These are phyloP conservation scores for Patella caerulea DNA, from an alignment of 2,888 invertebrate genomes.

Conservation along the genomic window DNA sequence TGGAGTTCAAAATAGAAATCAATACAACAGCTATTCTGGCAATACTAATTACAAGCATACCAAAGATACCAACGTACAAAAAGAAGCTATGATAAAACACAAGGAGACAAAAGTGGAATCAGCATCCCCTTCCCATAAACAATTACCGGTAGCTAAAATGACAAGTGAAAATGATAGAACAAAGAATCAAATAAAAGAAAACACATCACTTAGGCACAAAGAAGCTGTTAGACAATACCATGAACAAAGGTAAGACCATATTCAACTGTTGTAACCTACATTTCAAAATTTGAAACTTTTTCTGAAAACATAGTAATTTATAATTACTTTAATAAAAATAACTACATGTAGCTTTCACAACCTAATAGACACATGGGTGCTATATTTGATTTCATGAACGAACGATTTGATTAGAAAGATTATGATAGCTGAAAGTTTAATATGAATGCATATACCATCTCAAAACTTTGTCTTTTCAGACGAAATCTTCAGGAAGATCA, in stretches of 20 bases:
- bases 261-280: not conserved
- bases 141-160: conserved; percentile 15
- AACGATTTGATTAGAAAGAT: too few species aligned
- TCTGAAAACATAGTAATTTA: not conserved
- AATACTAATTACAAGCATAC: not conserved
- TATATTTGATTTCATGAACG: too few species aligned
- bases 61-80: not conserved
- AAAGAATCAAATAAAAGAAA: not conserved
- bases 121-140: conserved; percentile 1
- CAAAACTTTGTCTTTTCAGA: conserved; percentile 35
- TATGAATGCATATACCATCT: too few species aligned
- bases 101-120: conserved; percentile 5
- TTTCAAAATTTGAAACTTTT: not conserved
- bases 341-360: too few species aligned
- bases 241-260: conserved; percentile 51
- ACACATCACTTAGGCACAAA: conserved; percentile 46
- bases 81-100: not conserved
- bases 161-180: conserved; percentile 4
- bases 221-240: conserved; percentile 56
- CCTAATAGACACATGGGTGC: too few species aligned
- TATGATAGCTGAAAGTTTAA: too few species aligned
- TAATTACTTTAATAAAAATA: too few species aligned
- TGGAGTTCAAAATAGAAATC: too few species aligned
- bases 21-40: not conserved
- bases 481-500: conserved; percentile 47